Conservation (phyloP, 2,797 vertebrate genomes). For the Gadopsis bispinosus region DNA sequence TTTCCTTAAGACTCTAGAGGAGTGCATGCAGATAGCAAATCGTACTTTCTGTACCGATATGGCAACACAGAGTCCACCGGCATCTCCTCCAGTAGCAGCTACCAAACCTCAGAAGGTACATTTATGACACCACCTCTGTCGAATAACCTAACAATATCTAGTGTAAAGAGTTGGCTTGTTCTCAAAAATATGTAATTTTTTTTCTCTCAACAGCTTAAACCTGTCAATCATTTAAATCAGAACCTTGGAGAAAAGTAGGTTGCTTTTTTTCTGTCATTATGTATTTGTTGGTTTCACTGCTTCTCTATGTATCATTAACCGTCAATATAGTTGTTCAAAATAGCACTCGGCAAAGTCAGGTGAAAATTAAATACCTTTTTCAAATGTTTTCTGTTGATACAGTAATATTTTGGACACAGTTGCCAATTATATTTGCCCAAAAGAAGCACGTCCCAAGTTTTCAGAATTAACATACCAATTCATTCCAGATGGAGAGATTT, state of each 20-base stretch:
- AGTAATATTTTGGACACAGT: not conserved
- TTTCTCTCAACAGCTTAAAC: constrained; percentile 87
- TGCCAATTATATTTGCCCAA: not conserved
- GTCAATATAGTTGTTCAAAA: not conserved
- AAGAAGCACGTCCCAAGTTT: not conserved
- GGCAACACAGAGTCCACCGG: constrained; percentile 87
- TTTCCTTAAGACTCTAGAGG: constrained; percentile 97
- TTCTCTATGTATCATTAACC: not conserved
- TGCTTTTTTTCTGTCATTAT: constrained; percentile 26
- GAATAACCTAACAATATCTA: not conserved
- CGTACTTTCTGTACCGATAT: constrained; percentile 90
- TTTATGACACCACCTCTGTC: not conserved
- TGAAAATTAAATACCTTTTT: not conserved
- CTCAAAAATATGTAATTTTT: constrained; percentile 30
- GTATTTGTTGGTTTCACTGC: not conserved
- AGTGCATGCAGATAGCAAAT: constrained; percentile 98
- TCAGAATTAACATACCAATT: constrained; percentile 10
- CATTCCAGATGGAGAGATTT: constrained; percentile 85
- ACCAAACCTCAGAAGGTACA: constrained; percentile 92
- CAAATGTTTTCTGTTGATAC: constrained; percentile 1
- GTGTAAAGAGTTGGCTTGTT: not conserved
- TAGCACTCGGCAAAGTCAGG: not conserved
- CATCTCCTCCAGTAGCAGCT: constrained; percentile 89
- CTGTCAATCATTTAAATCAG: constrained; percentile 86
- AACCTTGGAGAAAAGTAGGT: constrained; percentile 90